These are phyloP conservation scores for Intellagama lesueurii DNA, from an alignment of 2,797 vertebrate genomes.

Conservation along the genomic window DNA sequence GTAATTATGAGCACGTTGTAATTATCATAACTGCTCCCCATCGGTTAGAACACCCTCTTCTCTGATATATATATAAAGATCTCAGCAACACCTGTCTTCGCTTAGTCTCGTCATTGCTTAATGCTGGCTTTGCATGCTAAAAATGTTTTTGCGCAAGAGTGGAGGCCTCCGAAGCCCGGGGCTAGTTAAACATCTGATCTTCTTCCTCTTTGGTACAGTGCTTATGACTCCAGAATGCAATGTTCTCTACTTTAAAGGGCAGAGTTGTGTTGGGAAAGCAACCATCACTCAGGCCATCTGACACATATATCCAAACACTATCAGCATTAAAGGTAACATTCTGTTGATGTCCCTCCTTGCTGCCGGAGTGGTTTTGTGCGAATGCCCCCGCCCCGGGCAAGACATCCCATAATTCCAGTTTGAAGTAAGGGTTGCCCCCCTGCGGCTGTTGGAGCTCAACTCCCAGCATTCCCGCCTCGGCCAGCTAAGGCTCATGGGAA, in stretches of 20 bases:
- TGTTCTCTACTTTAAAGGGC: slow-evolving; percentile 16
- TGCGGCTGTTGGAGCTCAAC: background rate
- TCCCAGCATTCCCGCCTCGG: background rate
- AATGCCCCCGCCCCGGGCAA: background rate
- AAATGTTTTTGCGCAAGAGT: slow-evolving; percentile 59
- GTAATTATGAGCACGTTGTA: slow-evolving; percentile 51
- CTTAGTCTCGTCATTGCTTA: slow-evolving; percentile 45
- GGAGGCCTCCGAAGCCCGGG: background rate
- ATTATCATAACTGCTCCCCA: slow-evolving; percentile 64
- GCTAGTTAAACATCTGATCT: slow-evolving; percentile 29
- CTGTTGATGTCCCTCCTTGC: background rate
- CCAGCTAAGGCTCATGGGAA: background rate
- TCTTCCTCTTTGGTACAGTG: background rate
- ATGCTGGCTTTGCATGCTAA: slow-evolving; percentile 57
- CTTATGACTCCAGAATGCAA: slow-evolving; percentile 19
- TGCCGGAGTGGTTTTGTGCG: background rate
- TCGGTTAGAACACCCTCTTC: slow-evolving; percentile 52
- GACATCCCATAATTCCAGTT: slow-evolving; percentile 25
- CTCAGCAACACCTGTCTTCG: slow-evolving; percentile 37
- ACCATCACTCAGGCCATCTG: slow-evolving; percentile 1
- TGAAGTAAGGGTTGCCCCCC: no score
- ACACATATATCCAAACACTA: slow-evolving; percentile 11
- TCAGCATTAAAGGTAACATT: background rate
- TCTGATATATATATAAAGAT: slow-evolving; percentile 39
- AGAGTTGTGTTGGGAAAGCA: slow-evolving; percentile 3